Percentiles rank a stretch among this genome's conserved stretches.
These are phyloP conservation scores for Podiceps cristatus DNA, from an alignment of 2,113 vertebrate genomes.

Conservation along the genomic window DNA sequence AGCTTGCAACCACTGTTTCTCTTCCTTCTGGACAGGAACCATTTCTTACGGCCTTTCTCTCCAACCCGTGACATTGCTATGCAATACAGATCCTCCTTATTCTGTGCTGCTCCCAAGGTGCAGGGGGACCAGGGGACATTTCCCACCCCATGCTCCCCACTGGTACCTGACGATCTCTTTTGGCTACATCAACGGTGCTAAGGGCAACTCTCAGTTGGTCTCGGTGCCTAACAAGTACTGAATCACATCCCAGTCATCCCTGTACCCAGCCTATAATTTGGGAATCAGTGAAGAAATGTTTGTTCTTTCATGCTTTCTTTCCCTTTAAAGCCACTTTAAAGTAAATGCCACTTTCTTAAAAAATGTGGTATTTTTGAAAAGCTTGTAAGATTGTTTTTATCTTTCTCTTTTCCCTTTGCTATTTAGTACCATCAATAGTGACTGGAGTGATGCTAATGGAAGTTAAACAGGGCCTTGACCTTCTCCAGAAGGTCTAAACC, in stretches of 20 bases:
- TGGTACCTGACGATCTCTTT: background rate
- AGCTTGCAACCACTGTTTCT: background rate
- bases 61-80: background rate
- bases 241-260: background rate
- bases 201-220: background rate
- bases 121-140: background rate
- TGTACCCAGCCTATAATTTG: background rate
- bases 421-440: background rate
- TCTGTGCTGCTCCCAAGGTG: background rate
- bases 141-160: background rate
- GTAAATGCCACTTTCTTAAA: background rate
- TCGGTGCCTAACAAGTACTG: background rate
- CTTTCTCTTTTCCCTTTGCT: background rate
- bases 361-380: background rate
- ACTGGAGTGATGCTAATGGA: conserved; percentile 13
- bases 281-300: background rate
- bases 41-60: background rate
- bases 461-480: conserved; percentile 7
- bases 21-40: background rate
- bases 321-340: background rate
- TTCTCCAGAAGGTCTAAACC: background rate
- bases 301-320: background rate
- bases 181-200: background rate
- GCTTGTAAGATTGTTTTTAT: conserved; percentile 28
- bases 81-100: background rate